Base-by-base conservation (phyloP, 2,113 vertebrate species). In the Hipposideros armiger region DNA sequence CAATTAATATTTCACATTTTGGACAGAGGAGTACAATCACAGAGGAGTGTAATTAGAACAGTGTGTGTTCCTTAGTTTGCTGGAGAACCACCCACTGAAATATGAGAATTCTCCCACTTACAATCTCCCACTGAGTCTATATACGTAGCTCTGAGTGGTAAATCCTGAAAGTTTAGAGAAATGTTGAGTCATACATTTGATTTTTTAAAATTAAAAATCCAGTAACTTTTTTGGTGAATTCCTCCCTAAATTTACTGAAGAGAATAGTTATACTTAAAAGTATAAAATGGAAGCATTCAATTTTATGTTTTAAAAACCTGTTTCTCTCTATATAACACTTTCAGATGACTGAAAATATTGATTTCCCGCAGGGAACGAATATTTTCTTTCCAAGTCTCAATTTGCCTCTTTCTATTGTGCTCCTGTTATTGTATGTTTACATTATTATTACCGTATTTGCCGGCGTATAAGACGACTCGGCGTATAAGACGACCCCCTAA, bases 1-100 rank as follows among this genome's bases (percentile, higher is more conserved):
- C 87, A 91, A 67, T 97, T 98, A 97, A 95, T 58, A 96, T 42
- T 95, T 95, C 92, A 90, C 60, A 95, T 52, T 94, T 96, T 95
- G 97, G 87, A 87, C 40, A 69, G 76, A 95, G 13, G 76, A 95
- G 3, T 4, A 72, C 45, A 97, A 85, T 24, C 16, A 85, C 36
- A 36, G 36, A 36, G 36, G 36, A 36, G 36, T 36, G 36, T 54
- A 96, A 16, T 93, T 82, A 76, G 92, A 97, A 78, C 62, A 72
- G 30, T 60, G 32, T 84, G 92, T 80, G 28, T 96, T 92, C 22
- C 87, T 94, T 77, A 90, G 78, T 93, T 32, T 80, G 77, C 45
- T 93, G 64, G 94, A 94, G 50, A 82, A 94, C 36, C 26, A 14
- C 90, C 93, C 95, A 60, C 52, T 87, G 87, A 94, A 80, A 90